These are phyloP conservation scores for Alethe diademata DNA, from an alignment of 2,113 vertebrate species.

Conservation along the genomic window DNA sequence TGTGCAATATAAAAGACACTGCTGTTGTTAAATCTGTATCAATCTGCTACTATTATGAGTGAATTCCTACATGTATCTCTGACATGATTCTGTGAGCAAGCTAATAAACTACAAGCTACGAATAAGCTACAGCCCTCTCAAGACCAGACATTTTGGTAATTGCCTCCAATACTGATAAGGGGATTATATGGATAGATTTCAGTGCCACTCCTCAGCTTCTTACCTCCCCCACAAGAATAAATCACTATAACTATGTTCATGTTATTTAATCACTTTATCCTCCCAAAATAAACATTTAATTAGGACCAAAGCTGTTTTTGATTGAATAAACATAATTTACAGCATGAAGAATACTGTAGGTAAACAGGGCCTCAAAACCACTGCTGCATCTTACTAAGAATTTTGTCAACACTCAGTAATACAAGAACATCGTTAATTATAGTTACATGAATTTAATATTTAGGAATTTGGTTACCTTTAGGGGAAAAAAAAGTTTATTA, in stretches of 20 bases:
- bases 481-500: not conserved
- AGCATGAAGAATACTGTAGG: not conserved
- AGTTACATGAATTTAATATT: not conserved
- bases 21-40: slow-evolving; percentile 71
- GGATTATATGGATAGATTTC: slow-evolving; percentile 66
- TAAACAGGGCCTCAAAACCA: not conserved
- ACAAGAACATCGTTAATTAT: not conserved
- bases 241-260: not conserved
- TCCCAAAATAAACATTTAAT: not conserved
- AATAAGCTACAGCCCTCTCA: slow-evolving; percentile 68
- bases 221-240: not conserved
- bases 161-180: slow-evolving; percentile 74
- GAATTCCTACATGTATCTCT: slow-evolving; percentile 74
- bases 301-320: not conserved
- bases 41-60: slow-evolving; percentile 76
- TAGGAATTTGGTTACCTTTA: not conserved
- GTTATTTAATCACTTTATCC: slow-evolving; percentile 12
- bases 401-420: not conserved
- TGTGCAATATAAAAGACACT: slow-evolving; percentile 64
- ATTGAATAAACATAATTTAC: not conserved
- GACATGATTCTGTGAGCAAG: slow-evolving; percentile 71
- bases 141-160: slow-evolving; percentile 63
- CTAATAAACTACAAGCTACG: slow-evolving; percentile 61
- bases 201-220: not conserved
- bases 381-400: not conserved